Percentiles rank a stretch among this genome's conserved stretches.
Evolutionary conservation across 2,113 vertebrate species (phyloP).

Genomic region (Lagenorhynchus albirostris): DNA sequence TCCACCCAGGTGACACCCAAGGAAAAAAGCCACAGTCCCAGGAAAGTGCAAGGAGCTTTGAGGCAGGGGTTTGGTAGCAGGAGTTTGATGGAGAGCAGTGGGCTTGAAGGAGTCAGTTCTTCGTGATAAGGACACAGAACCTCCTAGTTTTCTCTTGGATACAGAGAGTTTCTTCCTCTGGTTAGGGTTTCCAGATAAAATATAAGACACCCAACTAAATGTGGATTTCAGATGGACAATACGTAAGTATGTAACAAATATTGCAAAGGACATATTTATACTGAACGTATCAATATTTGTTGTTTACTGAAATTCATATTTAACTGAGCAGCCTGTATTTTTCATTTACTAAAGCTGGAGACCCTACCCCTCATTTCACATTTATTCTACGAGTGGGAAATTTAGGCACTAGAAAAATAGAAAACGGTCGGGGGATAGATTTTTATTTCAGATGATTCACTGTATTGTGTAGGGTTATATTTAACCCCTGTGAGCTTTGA

Average conservation of each 20-base stretch:
- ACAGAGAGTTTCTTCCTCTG: neutral
- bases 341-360: neutral
- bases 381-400: neutral
- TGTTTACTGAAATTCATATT: neutral
- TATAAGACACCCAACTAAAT: no score
- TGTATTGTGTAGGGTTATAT: neutral
- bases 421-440: accelerated
- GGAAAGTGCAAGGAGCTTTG: accelerated
- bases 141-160: accelerated
- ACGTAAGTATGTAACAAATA: neutral
- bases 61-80: neutral
- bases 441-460: neutral
- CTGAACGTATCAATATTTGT: no score
- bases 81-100: neutral
- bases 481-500: neutral
- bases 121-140: neutral
- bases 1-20: neutral
- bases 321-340: neutral
- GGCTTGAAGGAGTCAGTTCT: neutral
- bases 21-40: accelerated
- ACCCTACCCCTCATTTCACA: neutral
- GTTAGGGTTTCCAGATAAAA: neutral
- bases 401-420: neutral
- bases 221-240: neutral
- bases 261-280: accelerated